A percentile compares a stretch with the other conserved stretches of the same genome.
Conservation (phyloP, 2,113 vertebrate genomes). For the Mustelus asterias region DNA sequence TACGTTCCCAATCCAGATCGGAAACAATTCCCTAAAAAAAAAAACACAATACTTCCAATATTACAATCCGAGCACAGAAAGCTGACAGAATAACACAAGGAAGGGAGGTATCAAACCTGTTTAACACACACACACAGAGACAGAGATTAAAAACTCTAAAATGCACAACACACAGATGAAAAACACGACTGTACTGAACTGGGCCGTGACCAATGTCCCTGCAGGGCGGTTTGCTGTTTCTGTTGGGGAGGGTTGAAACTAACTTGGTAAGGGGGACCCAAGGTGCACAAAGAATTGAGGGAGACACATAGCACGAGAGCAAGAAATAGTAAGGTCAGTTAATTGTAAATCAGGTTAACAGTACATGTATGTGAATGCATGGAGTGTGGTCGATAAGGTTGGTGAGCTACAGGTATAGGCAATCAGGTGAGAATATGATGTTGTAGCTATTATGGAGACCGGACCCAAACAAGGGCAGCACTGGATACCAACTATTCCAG, state of each 20-base stretch:
- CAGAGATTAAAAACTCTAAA: neutral
- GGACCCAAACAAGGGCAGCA: neutral
- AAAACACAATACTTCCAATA: neutral
- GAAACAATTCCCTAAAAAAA: conserved; percentile 10
- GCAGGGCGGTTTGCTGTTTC: too few relatives aligned
- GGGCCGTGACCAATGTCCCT: neutral
- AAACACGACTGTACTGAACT: neutral
- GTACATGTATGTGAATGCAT: neutral
- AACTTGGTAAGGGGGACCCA: neutral
- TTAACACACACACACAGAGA: neutral
- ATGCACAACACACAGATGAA: neutral
- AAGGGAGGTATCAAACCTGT: neutral
- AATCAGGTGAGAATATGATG: neutral
- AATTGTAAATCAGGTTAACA: neutral
- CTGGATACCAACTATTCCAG: neutral
- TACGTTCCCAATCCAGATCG: conserved; percentile 29
- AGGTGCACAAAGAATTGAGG: neutral
- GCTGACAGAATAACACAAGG: neutral
- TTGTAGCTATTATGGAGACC: neutral
- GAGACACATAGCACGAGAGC: neutral
- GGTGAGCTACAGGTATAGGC: neutral
- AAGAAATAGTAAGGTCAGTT: neutral
- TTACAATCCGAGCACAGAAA: neutral
- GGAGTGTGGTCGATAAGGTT: neutral
- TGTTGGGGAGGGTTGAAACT: neutral